Conservation (phyloP, 2,797 vertebrate genomes). For the Tinamus major region DNA sequence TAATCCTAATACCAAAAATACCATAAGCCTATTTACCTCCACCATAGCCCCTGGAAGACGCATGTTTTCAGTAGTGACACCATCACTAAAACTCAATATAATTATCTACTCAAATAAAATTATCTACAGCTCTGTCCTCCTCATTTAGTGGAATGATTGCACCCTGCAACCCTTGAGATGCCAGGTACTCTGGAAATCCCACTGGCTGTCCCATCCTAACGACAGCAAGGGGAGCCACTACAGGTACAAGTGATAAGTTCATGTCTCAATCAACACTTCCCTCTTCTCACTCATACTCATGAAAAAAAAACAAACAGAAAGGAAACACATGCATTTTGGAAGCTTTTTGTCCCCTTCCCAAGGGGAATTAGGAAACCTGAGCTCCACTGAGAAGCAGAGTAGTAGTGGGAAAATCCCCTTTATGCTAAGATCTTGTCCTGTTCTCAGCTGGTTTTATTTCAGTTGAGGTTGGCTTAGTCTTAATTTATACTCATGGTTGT, state of each 20-base stretch:
- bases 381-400: neutral
- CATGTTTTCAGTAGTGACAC: neutral
- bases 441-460: neutral
- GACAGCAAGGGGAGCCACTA: neutral
- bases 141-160: neutral
- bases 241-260: rapidly evolving
- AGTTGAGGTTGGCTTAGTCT: neutral
- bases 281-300: neutral
- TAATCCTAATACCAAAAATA: neutral
- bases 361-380: neutral
- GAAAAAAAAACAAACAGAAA: neutral
- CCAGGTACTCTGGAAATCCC: neutral
- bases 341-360: neutral
- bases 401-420: neutral
- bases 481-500: neutral
- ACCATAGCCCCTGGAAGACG: neutral
- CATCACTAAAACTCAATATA: neutral
- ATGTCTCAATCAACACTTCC: rapidly evolving
- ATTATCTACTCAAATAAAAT: neutral
- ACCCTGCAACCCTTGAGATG: neutral
- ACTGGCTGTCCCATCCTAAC: neutral
- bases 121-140: neutral
- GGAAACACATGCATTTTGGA: neutral
- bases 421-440: neutral
- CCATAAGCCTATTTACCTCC: rapidly evolving